Percentiles rank a stretch among this genome's conserved stretches.
These are phyloP conservation scores for Halotydeus destructor DNA, from an alignment of 1,140 invertebrate genomes.

Conservation along the genomic window DNA sequence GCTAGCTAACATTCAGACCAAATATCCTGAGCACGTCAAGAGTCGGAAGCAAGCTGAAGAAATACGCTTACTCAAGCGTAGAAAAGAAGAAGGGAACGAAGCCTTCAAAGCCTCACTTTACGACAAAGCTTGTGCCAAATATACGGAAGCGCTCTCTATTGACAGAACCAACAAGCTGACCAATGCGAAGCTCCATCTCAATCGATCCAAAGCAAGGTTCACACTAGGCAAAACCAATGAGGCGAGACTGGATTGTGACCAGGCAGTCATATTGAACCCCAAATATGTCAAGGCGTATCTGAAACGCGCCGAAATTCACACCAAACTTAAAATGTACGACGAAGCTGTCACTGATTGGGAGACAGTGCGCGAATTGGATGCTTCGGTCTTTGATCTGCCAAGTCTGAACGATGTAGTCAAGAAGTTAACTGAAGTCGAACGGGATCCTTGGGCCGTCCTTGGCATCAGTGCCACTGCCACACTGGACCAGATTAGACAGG, in stretches of 20 bases:
- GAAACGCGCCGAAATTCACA: constrained; percentile 58
- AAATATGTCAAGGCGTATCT: constrained; percentile 73
- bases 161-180: constrained; percentile 61
- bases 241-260: constrained; percentile 58
- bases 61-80: constrained; percentile 62
- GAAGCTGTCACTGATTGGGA: constrained; percentile 81
- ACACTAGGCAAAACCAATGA: constrained; percentile 37
- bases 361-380: constrained; percentile 38
- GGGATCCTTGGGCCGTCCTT: too few species aligned
- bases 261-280: constrained; percentile 63
- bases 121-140: constrained; percentile 55
- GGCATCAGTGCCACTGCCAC: too few species aligned
- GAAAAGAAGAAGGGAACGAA: constrained; percentile 75
- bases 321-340: constrained; percentile 58
- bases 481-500: too few species aligned
- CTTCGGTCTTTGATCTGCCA: too few species aligned
- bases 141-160: constrained; percentile 59
- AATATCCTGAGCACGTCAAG: constrained; percentile 71
- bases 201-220: constrained; percentile 44
- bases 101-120: constrained; percentile 55
- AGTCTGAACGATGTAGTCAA: too few species aligned
- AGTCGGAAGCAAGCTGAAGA: constrained; percentile 65
- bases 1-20: constrained; percentile 68
- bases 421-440: too few species aligned
- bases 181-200: constrained; percentile 76